Evolutionary conservation across 1,140 invertebrate species (phyloP).

Genomic region (Danaus melanippus): DNA sequence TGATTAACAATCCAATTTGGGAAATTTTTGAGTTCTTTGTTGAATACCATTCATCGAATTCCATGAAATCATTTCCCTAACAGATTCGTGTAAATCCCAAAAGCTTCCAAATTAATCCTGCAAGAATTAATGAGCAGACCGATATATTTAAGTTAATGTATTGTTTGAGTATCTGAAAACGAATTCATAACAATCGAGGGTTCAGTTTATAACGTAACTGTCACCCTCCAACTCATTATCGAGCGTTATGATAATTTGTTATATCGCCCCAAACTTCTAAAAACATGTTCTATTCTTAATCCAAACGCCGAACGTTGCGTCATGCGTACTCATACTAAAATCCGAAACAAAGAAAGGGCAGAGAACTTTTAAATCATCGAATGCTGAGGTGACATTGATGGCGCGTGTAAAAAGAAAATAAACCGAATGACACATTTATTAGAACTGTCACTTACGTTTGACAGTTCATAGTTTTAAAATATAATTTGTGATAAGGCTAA

Average conservation of each 20-base stretch:
- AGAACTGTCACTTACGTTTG: slow-evolving; percentile 53
- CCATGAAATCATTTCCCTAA: too few relatives aligned
- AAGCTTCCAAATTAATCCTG: too few relatives aligned
- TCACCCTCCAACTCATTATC: slow-evolving; percentile 35
- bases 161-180: slow-evolving; percentile 16
- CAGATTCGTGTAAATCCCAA: too few relatives aligned
- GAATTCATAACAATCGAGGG: slow-evolving; percentile 30
- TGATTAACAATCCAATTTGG: too few relatives aligned
- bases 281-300: slow-evolving; percentile 42
- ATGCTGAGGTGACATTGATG: slow-evolving; percentile 57
- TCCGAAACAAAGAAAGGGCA: slow-evolving; percentile 65
- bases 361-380: slow-evolving; percentile 60
- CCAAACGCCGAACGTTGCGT: slow-evolving; percentile 21
- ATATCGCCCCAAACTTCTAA: slow-evolving; percentile 26
- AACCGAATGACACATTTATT: slow-evolving; percentile 62
- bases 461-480: slow-evolving; percentile 52
- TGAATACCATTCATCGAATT: too few relatives aligned
- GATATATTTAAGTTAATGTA: slow-evolving; percentile 27
- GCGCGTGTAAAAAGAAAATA: slow-evolving; percentile 39
- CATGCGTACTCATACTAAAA: slow-evolving; percentile 41
- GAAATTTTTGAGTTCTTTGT: too few relatives aligned
- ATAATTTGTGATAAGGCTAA: slow-evolving; percentile 64
- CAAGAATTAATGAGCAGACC: slow-evolving; percentile 22
- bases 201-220: slow-evolving; percentile 44
- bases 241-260: slow-evolving; percentile 51